A percentile compares a stretch with the other conserved stretches of the same genome.
These are phyloP conservation scores for Pedionomus torquatus DNA, from an alignment of 2,113 vertebrate genomes.

Conservation along the genomic window DNA sequence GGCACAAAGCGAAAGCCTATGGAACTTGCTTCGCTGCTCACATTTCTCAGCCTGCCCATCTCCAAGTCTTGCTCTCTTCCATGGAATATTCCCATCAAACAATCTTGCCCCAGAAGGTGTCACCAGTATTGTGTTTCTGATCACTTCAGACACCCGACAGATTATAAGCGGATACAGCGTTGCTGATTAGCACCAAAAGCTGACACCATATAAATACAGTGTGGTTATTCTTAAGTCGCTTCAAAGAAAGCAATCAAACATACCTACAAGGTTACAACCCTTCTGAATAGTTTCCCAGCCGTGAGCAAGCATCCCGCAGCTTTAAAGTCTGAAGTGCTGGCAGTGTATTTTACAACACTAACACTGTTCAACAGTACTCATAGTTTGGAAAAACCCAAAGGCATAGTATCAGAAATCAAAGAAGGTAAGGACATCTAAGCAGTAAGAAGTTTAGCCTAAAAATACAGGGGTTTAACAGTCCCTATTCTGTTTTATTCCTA, in stretches of 20 bases:
- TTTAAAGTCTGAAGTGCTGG: neutral
- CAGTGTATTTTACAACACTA: neutral
- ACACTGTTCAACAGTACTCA: neutral
- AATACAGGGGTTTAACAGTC: neutral
- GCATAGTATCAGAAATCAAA: neutral
- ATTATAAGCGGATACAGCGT: fast-evolving
- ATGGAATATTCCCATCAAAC: neutral
- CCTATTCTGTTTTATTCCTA: neutral
- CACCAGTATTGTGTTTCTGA: neutral
- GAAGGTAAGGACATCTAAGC: neutral
- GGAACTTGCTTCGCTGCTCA: neutral
- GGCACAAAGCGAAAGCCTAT: neutral
- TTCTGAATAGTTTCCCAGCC: neutral
- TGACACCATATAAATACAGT: neutral
- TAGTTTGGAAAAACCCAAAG: neutral
- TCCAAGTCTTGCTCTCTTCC: neutral
- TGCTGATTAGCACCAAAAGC: neutral
- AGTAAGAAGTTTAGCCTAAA: neutral
- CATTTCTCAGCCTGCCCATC: neutral
- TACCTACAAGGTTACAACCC: neutral
- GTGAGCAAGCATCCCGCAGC: neutral
- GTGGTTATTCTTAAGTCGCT: neutral
- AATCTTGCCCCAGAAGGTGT: fast-evolving
- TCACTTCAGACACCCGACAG: neutral
- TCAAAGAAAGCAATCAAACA: neutral